These are phyloP conservation scores for Cyprinella venusta DNA, from an alignment of 2,797 vertebrate species.

Conservation along the genomic window DNA sequence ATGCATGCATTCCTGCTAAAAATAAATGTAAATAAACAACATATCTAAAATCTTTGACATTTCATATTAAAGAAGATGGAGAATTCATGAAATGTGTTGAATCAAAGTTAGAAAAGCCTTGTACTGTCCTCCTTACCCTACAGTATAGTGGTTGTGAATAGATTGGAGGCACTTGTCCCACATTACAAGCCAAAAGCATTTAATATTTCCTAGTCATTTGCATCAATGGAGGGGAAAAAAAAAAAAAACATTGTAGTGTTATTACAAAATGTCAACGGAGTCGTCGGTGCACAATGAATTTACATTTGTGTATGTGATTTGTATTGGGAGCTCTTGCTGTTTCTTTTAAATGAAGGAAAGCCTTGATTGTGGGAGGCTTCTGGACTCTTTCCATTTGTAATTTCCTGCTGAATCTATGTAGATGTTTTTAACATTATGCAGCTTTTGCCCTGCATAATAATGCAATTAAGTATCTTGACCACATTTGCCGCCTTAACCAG, in stretches of 20 bases:
- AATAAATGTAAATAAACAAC: slow-evolving; percentile 20
- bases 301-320: slow-evolving; percentile 82
- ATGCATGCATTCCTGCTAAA: neutral
- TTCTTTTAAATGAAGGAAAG: slow-evolving; percentile 69
- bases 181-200: neutral
- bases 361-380: slow-evolving; percentile 86
- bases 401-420: slow-evolving; percentile 95
- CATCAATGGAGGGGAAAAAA: slow-evolving; percentile 54
- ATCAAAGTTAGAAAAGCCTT: slow-evolving; percentile 4
- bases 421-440: slow-evolving; percentile 97
- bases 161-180: slow-evolving; percentile 2
- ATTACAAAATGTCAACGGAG: slow-evolving; percentile 62
- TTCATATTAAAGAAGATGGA: neutral
- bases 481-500: slow-evolving; percentile 87
- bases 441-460: slow-evolving; percentile 96
- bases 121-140: neutral
- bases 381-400: slow-evolving; percentile 93
- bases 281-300: slow-evolving; percentile 62
- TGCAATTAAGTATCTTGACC: slow-evolving; percentile 94
- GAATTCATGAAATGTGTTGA: slow-evolving; percentile 8
- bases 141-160: neutral
- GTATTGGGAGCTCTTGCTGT: slow-evolving; percentile 82
- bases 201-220: neutral
- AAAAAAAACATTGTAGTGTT: slow-evolving; percentile 73
- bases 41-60: slow-evolving; percentile 7